Conservation (phyloP, 2,797 vertebrate species). For the Scolopax rusticola region DNA sequence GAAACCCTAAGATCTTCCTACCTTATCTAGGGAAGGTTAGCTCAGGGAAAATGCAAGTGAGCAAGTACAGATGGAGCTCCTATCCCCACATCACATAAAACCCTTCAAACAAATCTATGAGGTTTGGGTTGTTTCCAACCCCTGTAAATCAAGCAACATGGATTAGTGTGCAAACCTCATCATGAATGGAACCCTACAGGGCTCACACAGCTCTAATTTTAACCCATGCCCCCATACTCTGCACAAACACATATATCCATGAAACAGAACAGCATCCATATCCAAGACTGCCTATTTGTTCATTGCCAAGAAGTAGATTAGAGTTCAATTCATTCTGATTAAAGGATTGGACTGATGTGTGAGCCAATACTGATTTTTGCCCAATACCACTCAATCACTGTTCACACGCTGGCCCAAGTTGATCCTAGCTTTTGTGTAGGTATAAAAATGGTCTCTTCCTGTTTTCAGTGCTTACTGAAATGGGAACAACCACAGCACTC, state of each 20-base stretch:
- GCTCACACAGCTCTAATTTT: constrained; percentile 39
- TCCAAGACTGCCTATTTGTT: constrained; percentile 4
- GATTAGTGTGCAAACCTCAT: constrained; percentile 35
- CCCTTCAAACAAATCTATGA: background rate
- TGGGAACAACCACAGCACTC: rapidly evolving
- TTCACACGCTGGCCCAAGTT: background rate
- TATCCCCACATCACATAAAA: background rate
- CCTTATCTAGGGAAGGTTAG: background rate
- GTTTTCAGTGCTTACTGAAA: background rate
- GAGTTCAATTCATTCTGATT: constrained; percentile 52
- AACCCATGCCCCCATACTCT: background rate
- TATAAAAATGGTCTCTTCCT: background rate
- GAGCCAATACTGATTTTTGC: constrained; percentile 46
- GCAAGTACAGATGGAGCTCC: constrained; percentile 7
- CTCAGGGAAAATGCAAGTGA: background rate
- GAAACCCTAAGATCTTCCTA: background rate
- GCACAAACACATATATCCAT: constrained; percentile 6
- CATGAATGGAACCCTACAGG: constrained; percentile 17
- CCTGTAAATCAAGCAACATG: background rate
- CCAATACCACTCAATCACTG: background rate
- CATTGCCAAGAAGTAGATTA: constrained; percentile 44
- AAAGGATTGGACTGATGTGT: constrained; percentile 14
- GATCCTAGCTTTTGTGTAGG: background rate
- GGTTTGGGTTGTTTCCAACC: constrained; percentile 21
- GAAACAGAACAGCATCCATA: background rate